Conservation (phyloP, 2,113 vertebrate species). For the Tyrannus savana region DNA sequence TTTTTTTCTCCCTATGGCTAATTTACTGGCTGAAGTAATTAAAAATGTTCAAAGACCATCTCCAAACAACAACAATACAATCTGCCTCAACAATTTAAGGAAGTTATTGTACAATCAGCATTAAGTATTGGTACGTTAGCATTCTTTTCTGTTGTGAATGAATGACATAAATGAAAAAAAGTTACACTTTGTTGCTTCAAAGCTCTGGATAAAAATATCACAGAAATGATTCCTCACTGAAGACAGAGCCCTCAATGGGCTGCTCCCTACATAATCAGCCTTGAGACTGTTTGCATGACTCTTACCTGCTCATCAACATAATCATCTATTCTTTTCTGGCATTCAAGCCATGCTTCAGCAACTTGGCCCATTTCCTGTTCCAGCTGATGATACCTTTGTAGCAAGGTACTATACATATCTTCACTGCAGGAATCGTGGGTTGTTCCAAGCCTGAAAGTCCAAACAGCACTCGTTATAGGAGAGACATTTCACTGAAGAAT, state of each 20-base stretch:
- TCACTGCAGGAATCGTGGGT: constrained; percentile 89
- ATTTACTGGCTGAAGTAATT: background rate
- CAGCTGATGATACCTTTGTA: constrained; percentile 89
- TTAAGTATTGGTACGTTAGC: background rate
- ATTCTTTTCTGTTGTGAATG: background rate
- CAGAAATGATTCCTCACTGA: background rate
- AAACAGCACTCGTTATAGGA: constrained; percentile 12
- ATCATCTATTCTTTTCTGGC: constrained; percentile 95
- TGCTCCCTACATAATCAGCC: background rate
- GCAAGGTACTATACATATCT: constrained; percentile 88
- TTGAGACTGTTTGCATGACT: background rate
- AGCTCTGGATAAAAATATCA: background rate
- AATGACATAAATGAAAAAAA: background rate
- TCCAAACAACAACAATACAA: background rate
- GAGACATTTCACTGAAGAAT: background rate
- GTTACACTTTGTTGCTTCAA: background rate
- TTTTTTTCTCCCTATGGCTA: background rate
- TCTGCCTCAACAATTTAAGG: background rate
- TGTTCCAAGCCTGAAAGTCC: constrained; percentile 83
- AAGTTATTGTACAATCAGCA: background rate
- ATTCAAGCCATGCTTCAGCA: constrained; percentile 92
- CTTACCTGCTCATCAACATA: constrained; percentile 97
- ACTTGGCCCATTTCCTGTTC: constrained; percentile 91
- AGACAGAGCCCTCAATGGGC: background rate
- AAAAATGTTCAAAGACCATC: background rate